Base-by-base conservation (phyloP, 2,888 invertebrate species). In the Eremobia ochroleuca region DNA sequence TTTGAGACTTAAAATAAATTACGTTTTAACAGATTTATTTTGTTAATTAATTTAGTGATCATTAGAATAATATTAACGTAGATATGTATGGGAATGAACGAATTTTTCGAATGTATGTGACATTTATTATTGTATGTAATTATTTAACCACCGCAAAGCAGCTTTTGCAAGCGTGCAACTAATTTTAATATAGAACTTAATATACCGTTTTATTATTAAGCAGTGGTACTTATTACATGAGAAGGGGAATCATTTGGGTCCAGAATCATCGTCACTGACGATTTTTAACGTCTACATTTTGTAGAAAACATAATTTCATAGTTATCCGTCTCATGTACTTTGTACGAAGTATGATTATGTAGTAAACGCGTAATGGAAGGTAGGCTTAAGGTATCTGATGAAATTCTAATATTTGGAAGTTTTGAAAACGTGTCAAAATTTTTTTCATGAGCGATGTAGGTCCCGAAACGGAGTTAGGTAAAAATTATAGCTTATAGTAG, bases 401-500 rank as follows among this genome's bases (percentile, higher is more conserved):
- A 91, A 91, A 90, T 90, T 91, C 86, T 92, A 92, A 91, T 92
- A 93, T 92, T 93, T 93, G 93, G 92, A 93, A 91, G 92, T 94
- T 94, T 94, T 93, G 92, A 91, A 95, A 94, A 94, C 92, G 96
- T 96, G 96, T 96, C 96, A 96, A 96, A 96, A 94, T 92, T 94
- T 87, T 87, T 89, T 93, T 95, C 90, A 91, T 92, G 92, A 91
- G 89, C 90, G 89, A 91, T 88, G 89, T 96, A 94, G 94, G 91
- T 94, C 93, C 91, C 91, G 92, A 91, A 94, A 92, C 93, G 94
- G 92, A 92, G 90, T 94, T 96, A 96, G 95, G 92, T 96, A 94
- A 95, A 95, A 94, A 88, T 88, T 95, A 96, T 96, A 96, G 97
- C 96, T 96, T 97, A 95, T 91, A 90, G 95, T 97, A 97, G 96